Conservation (phyloP, 2,888 invertebrate genomes). For the Darwinula stevensoni region DNA sequence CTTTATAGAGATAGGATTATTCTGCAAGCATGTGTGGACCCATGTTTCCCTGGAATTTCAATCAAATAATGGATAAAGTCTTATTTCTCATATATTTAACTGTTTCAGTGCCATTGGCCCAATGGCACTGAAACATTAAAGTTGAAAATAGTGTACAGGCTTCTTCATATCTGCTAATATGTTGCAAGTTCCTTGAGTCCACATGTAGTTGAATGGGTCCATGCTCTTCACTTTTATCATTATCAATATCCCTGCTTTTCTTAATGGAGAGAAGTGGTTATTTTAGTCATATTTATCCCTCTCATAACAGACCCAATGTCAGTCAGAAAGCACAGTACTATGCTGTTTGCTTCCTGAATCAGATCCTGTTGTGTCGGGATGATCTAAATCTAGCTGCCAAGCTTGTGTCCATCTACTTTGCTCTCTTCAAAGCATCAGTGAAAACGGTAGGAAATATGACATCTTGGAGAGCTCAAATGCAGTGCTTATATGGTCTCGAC, state of each 20-base stretch:
- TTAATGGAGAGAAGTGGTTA: background rate
- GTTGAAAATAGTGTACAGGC: too few relatives aligned
- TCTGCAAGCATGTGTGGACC: background rate
- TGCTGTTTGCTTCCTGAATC: constrained; percentile 64
- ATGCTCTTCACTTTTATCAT: too few relatives aligned
- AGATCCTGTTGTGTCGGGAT: constrained; percentile 41
- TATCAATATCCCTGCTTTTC: too few relatives aligned
- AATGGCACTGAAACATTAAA: too few relatives aligned
- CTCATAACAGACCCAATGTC: constrained; percentile 40
- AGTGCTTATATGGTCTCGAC: too few relatives aligned
- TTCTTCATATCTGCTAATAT: too few relatives aligned
- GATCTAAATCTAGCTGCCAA: constrained; percentile 45
- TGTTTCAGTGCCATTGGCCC: too few relatives aligned
- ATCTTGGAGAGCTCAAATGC: too few relatives aligned
- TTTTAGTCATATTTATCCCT: constrained; percentile 4
- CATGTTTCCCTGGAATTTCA: too few relatives aligned
- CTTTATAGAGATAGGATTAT: constrained; percentile 11
- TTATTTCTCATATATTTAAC: too few relatives aligned
- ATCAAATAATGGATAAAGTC: background rate
- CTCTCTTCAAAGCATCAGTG: constrained; percentile 72
- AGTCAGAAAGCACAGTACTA: constrained; percentile 65
- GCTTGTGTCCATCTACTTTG: constrained; percentile 69
- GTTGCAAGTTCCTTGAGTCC: too few relatives aligned
- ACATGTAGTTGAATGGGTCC: too few relatives aligned
- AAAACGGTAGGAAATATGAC: constrained; percentile 28